Conservation (phyloP, 2,113 vertebrate genomes). For the Puntigrus tetrazona region DNA sequence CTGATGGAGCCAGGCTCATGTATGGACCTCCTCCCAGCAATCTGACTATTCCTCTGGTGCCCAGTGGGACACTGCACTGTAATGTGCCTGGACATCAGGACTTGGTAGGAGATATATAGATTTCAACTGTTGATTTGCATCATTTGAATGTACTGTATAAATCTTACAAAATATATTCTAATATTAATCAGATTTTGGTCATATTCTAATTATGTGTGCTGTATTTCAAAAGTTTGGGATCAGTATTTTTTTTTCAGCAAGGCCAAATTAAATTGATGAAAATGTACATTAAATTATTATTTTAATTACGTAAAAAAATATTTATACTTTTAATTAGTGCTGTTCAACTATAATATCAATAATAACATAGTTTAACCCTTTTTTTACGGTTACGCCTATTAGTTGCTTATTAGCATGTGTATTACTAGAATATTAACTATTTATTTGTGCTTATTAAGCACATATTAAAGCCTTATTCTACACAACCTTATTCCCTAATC, state of each 20-base stretch:
- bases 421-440: too few species aligned
- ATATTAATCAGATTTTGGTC: background rate
- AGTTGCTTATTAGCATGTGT: too few species aligned
- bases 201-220: background rate
- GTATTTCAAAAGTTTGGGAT: background rate
- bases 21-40: conserved; percentile 73
- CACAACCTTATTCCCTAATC: too few species aligned
- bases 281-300: background rate
- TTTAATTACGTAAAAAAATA: too few species aligned
- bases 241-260: background rate
- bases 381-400: too few species aligned
- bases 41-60: conserved; percentile 73
- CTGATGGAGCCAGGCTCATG: conserved; percentile 70
- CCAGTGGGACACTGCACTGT: conserved; percentile 78
- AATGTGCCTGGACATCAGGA: conserved; percentile 78
- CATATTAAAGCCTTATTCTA: too few species aligned
- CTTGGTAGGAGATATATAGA: conserved; percentile 71
- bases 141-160: background rate
- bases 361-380: too few species aligned
- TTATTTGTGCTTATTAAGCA: too few species aligned
- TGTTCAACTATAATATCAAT: too few species aligned
- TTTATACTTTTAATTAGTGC: too few species aligned
- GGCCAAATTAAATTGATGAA: background rate
- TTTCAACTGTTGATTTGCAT: background rate
- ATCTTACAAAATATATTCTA: background rate